Conservation (phyloP, 1,140 invertebrate genomes). For the Halyomorpha halys region DNA sequence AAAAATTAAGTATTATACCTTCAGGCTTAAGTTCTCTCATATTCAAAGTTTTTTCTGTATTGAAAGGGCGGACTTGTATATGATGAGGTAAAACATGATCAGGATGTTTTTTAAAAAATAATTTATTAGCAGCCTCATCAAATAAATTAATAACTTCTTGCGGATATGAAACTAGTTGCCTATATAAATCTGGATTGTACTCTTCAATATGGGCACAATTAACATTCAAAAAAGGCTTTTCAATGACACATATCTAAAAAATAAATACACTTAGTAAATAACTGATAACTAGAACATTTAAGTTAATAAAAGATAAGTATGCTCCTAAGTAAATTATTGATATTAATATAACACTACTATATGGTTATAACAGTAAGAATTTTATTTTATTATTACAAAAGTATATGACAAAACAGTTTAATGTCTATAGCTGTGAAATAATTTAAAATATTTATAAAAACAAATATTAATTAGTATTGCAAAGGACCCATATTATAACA, state of each 20-base stretch:
- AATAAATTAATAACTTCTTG: conserved; percentile 96
- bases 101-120: conserved; percentile 90
- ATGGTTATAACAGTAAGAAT: too few relatives aligned
- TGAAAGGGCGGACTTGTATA: conserved; percentile 95
- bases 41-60: conserved; percentile 82
- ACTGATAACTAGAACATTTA: too few relatives aligned
- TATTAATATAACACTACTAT: too few relatives aligned
- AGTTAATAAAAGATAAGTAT: too few relatives aligned
- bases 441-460: too few relatives aligned
- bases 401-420: too few relatives aligned
- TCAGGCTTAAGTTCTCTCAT: conserved; percentile 97
- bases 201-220: conserved; percentile 84
- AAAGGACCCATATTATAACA: too few relatives aligned
- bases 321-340: too few relatives aligned
- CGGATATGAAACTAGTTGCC: conserved; percentile 88
- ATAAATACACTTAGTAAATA: neutral
- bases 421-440: too few relatives aligned
- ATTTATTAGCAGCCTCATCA: conserved; percentile 94
- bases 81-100: conserved; percentile 79
- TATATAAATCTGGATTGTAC: conserved; percentile 82
- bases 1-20: conserved; percentile 45
- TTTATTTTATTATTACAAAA: too few relatives aligned
- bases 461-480: too few relatives aligned
- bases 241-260: conserved; percentile 69
- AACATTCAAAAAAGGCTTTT: conserved; percentile 90